Evolutionary conservation across 2,797 vertebrate genomes (phyloP), one percentile per base, ranked within the genome.

Genomic region (Amblyopsis hoosieri): DNA sequence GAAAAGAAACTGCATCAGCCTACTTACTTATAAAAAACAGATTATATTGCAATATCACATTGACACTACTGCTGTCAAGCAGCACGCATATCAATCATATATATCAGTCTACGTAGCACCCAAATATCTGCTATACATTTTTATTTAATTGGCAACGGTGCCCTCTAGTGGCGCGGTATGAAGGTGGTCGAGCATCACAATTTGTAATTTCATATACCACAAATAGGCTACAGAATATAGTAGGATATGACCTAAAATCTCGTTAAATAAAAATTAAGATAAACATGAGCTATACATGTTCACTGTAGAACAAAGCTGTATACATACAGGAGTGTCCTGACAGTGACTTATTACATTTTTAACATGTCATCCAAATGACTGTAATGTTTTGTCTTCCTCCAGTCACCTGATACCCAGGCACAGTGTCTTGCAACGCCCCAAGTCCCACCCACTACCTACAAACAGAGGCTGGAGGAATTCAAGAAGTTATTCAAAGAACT

Each of bases 381-480:
- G 2, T 61, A 49, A 64, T 12, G 13, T 42, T 54, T 12, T 37
- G 5, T 6, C 8, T 37, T 37, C 8, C 33, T 15, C 23, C 81
- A 90, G 89, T 76, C 66, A 74, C 81, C 78, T 0, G 88, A 90
- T 11, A 2, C 48, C 45, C 84, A 81, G 67, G 71, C 57, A 5
- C 86, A 70, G 64, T 87, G 75, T 80, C 74, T 87, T 0, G 47
- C 74, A 0, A 64, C 84, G 0, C 91, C 94, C 19, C 93, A 95
- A 86, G 67, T 92, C 71, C 91, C 94, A 49, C 87, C 90, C 74
- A 89, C 90, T 1, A 94, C 86, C 66, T 98, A 98, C 85, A 98
- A 95, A 84, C 96, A 96, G 70, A 94, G 90, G 71, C 87, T 84
- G 1, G 96, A 97, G 1, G 96, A 98, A 81, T 97, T 98, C 74